Base-by-base conservation (phyloP, 2,113 vertebrate genomes). In the Pavo muticus region DNA sequence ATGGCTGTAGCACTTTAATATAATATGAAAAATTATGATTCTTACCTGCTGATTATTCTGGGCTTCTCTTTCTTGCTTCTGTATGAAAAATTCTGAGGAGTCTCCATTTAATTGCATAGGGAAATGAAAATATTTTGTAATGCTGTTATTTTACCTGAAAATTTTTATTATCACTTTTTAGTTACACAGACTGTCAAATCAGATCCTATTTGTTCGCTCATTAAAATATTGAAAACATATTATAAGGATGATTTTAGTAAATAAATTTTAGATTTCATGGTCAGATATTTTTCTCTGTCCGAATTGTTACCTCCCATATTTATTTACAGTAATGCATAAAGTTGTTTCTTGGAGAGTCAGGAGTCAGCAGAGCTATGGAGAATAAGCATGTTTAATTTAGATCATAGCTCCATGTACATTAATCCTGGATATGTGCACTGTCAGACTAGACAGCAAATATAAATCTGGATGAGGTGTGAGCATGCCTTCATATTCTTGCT, bases 321-420 rank as follows among this genome's bases (percentile, higher is more conserved):
- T 95, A 65, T 67, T 89, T 35, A 61, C 72, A 89, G 13, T 79
- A 89, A 75, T 78, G 32, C 32, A 56, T 24, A 23, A 75, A 29
- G 52, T 88, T 61, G 14, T 52, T 57, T 89, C 81, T 74, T 89
- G 67, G 23, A 86, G 76, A 93, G 40, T 60, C 82, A 60, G 56
- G 39, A 88, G 23, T 78, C 71, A 88, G 44, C 35, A 86, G 76
- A 88, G 50, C 61, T 82, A 40, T 77, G 81, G 40, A 82, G 91
- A 88, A 54, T 50, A 82, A 70, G 39, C 48, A 7, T 17, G 29
- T 91, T 85, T 93, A 83, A 82, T 91, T 93, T 95, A 86, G 80
- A 65, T 83, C 72, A 74, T 59, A 75, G 50, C 32, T 86, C 61
- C n/a, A 9, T 74, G 71, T 71, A 50, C 68, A 79, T 93, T 93